Evolutionary conservation across 2,113 vertebrate genomes (phyloP).

Genomic region (Chionodraco myersi): DNA sequence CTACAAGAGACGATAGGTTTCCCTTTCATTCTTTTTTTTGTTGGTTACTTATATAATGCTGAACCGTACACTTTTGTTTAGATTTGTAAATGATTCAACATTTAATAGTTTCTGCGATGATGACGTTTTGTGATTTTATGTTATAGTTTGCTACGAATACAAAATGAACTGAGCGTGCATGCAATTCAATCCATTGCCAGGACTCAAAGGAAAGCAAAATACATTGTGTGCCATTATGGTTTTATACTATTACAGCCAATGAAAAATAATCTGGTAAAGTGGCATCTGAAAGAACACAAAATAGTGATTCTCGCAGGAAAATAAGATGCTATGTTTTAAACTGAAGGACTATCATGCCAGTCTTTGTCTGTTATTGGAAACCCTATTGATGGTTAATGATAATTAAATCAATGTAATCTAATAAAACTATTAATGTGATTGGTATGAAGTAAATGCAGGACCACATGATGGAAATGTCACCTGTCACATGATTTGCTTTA

Average conservation of each 20-base stretch:
- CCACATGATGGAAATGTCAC: conserved; percentile 69
- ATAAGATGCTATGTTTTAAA: neutral
- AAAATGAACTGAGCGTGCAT: neutral
- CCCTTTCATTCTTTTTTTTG: conserved; percentile 9
- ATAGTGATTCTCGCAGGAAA: neutral
- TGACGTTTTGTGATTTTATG: neutral
- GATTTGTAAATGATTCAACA: neutral
- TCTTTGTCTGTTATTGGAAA: conserved; percentile 3
- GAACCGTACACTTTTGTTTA: neutral
- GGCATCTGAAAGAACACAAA: conserved; percentile 4
- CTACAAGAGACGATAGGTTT: neutral
- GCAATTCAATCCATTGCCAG: neutral
- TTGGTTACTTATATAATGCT: conserved; percentile 6
- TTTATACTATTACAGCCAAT: conserved; percentile 1
- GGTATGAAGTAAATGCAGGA: conserved; percentile 42
- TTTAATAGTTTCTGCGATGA: neutral
- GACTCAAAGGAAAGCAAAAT: neutral
- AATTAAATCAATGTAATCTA: conserved; percentile 67
- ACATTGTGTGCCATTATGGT: neutral
- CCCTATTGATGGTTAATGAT: conserved; percentile 36
- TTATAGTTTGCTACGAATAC: neutral
- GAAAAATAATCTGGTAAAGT: neutral
- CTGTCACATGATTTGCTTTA: conserved; percentile 68
- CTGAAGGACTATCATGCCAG: neutral
- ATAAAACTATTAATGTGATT: conserved; percentile 59